Percentiles rank a stretch among this genome's conserved stretches.
Evolutionary conservation across 2,797 vertebrate genomes (phyloP).

Genomic region (Pangasius macronema): DNA sequence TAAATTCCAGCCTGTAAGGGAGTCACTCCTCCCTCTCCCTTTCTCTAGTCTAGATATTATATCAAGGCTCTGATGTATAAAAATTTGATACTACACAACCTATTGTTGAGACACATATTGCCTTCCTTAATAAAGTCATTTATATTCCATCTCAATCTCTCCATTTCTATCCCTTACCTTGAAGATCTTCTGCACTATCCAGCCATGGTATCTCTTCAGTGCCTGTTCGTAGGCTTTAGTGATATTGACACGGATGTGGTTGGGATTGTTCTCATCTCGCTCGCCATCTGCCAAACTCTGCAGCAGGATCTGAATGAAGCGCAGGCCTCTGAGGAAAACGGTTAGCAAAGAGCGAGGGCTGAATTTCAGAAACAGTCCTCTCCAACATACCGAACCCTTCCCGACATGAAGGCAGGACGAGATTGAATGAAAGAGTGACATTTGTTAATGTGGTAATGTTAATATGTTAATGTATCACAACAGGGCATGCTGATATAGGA

Average conservation of each 20-base stretch:
- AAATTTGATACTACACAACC: neutral
- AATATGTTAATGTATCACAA: neutral
- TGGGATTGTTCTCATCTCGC: conserved; percentile 86
- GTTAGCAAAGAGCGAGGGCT: neutral
- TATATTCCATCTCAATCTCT: conserved; percentile 3
- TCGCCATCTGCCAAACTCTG: conserved; percentile 93
- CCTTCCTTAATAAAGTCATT: neutral
- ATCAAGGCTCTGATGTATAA: neutral
- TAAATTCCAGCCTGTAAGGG: neutral
- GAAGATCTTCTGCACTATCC: conserved; percentile 92
- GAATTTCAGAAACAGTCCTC: neutral
- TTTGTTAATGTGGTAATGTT: neutral
- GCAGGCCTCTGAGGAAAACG: conserved; percentile 81
- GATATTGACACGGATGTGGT: conserved; percentile 87
- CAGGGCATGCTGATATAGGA: neutral
- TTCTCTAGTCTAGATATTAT: neutral
- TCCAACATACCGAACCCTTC: neutral
- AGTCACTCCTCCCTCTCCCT: no score
- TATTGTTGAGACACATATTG: neutral
- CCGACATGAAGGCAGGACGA: neutral
- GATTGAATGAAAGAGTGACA: neutral
- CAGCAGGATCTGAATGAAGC: conserved; percentile 92
- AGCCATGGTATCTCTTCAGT: conserved; percentile 90
- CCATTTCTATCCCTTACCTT: conserved; percentile 70
- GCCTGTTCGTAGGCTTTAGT: conserved; percentile 92